Conservation (phyloP, 1,140 invertebrate species). For the Gryon sp. region DNA sequence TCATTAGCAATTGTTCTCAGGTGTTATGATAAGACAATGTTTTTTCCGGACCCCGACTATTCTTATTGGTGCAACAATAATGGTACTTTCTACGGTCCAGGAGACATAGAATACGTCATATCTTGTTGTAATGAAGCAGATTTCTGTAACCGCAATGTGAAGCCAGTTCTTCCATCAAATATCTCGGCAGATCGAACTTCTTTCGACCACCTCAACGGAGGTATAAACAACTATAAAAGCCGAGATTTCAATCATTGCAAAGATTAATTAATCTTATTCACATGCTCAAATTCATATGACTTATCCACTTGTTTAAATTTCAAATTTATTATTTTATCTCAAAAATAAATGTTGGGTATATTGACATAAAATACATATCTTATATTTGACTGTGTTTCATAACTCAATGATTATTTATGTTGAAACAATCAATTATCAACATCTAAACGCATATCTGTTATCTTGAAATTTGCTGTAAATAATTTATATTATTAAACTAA, state of each 20-base stretch:
- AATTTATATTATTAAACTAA: slow-evolving; percentile 12
- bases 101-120: slow-evolving; percentile 73
- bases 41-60: slow-evolving; percentile 79
- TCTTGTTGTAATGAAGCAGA: slow-evolving; percentile 81
- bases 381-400: too few relatives aligned
- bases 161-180: slow-evolving; percentile 72
- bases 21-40: slow-evolving; percentile 79
- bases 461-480: too few relatives aligned
- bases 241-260: slow-evolving; percentile 34
- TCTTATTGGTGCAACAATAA: slow-evolving; percentile 78
- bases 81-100: slow-evolving; percentile 70
- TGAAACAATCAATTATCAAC: too few relatives aligned
- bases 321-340: too few relatives aligned
- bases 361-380: too few relatives aligned
- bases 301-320: too few relatives aligned
- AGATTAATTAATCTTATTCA: too few relatives aligned
- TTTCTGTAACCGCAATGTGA: slow-evolving; percentile 82
- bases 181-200: slow-evolving; percentile 68
- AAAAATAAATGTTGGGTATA: too few relatives aligned
- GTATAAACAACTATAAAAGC: slow-evolving; percentile 62
- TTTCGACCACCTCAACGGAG: slow-evolving; percentile 71
- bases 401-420: too few relatives aligned
- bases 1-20: slow-evolving; percentile 74
- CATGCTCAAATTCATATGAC: too few relatives aligned
- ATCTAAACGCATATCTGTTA: too few relatives aligned